Conservation (phyloP, 2,797 vertebrate genomes). For the Percopsis omiscomaycus region DNA sequence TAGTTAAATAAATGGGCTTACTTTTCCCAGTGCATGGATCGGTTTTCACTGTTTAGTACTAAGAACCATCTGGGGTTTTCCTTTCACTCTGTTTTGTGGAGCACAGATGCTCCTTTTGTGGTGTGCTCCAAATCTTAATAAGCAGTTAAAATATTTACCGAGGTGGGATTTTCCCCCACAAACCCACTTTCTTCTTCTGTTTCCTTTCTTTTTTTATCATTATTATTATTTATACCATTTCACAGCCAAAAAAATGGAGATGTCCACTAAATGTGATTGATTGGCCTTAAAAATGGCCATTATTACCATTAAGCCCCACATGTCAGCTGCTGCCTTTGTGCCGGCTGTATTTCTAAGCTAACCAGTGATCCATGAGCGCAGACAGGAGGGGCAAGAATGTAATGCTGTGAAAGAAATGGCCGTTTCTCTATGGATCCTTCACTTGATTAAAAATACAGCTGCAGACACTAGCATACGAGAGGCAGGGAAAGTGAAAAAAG, state of each 20-base stretch:
- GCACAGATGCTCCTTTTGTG: conserved; percentile 98
- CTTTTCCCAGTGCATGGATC: conserved; percentile 73
- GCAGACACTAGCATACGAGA: conserved; percentile 78
- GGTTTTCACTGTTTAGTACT: conserved; percentile 81
- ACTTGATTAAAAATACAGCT: conserved; percentile 96
- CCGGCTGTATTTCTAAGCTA: conserved; percentile 95
- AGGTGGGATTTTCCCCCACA: conserved; percentile 76
- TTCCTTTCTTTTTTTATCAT: conserved; percentile 81
- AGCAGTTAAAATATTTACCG: conserved; percentile 99
- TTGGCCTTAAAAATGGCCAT: conserved; percentile 99
- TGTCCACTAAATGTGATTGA: conserved; percentile 99
- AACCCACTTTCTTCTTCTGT: conserved; percentile 45
- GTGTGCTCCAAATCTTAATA: conserved; percentile 91
- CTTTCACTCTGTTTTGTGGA: conserved; percentile 81
- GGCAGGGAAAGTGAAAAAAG: conserved; percentile 66
- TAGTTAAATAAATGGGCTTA: conserved; percentile 74
- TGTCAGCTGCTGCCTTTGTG: conserved; percentile 97
- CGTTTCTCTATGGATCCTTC: conserved; percentile 92
- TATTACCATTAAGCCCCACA: conserved; percentile 96
- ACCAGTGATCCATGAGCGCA: conserved; percentile 98
- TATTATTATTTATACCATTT: conserved; percentile 99
- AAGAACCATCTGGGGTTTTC: conserved; percentile 90
- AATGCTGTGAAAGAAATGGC: conserved; percentile 85
- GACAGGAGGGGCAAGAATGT: conserved; percentile 94
- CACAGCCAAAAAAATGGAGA: conserved; percentile 97